Evolutionary conservation across 2,113 vertebrate genomes (phyloP), one percentile per base, ranked within the genome.

Genomic region (Oreochromis niloticus): DNA sequence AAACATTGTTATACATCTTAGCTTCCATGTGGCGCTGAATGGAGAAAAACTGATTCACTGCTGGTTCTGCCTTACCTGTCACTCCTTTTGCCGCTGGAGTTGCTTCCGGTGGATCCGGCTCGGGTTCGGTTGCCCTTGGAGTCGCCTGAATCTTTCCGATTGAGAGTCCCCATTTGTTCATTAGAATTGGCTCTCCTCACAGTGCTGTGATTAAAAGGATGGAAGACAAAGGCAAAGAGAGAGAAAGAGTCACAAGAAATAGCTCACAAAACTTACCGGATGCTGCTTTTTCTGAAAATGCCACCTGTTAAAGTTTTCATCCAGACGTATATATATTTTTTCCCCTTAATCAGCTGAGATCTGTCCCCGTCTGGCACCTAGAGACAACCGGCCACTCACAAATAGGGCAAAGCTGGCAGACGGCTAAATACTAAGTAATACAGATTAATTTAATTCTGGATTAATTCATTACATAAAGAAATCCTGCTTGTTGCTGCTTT

Each of bases 151-250:
- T 99, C 98, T 90, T 97, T 97, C 48, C 98, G 96, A 6, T 96
- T 91, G 0, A 97, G 97, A 19, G 97, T 96, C 56, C 98, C 98
- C 57, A 99, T 95, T 0, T 98, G 97, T 86, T 99, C 99, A 1
- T 98, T 96, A 48, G 98, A 99, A 95, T 97, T 99, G 93, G 98
- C 97, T 97, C 98, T 97, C 96, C 98, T 98, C 96, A 99, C 96
- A 88, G 97, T 97, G 95, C 97, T 98, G 94, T 8, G 34, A 82
- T 11, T 78, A 80, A 82, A 82, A 22, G 43, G 7, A 48, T 73
- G 43, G 30, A 32, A 43, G 75, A 75, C 59, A 78, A 63, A 87
- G 32, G 30, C 39, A 80, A 9, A 17, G 19, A 48, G 6, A 50
- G 39, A 46, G 41, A 73, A 13, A 73, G 41, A 36, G 13, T 50